Percentiles rank a stretch among this genome's conserved stretches.
Evolutionary conservation across 2,113 vertebrate genomes (phyloP).

Genomic region (Gila orcuttii): DNA sequence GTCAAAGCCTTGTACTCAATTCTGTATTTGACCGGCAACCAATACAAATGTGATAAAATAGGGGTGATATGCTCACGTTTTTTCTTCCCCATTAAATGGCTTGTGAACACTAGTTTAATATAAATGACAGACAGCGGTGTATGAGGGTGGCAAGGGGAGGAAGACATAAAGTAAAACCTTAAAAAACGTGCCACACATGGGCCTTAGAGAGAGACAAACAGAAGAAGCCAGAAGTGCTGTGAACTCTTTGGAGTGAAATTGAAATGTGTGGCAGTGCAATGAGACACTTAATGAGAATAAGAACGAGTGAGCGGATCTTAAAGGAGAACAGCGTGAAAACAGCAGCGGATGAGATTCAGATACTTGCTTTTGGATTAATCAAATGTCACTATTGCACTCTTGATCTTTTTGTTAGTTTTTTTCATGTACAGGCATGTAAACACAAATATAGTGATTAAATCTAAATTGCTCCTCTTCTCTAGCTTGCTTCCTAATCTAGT

Average conservation of each 20-base stretch:
- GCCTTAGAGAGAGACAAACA: constrained; percentile 34
- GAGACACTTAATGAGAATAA: constrained; percentile 51
- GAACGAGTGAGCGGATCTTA: constrained; percentile 49
- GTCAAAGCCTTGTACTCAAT: too few species aligned
- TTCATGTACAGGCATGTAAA: too few species aligned
- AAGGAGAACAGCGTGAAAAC: constrained; percentile 51
- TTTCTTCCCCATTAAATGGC: not conserved
- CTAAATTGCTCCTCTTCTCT: too few species aligned
- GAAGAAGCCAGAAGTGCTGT: constrained; percentile 41
- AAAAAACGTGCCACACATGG: not conserved
- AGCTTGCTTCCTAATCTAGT: too few species aligned
- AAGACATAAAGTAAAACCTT: not conserved
- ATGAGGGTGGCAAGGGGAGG: not conserved
- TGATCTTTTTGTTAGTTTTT: not conserved
- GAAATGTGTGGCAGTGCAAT: constrained; percentile 59
- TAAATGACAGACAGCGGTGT: not conserved
- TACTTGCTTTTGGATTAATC: not conserved
- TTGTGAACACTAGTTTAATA: not conserved
- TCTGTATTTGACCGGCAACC: too few species aligned
- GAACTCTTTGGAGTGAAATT: constrained; percentile 57
- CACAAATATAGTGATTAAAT: too few species aligned
- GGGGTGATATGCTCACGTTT: too few species aligned
- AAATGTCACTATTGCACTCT: not conserved
- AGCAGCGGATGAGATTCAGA: not conserved
- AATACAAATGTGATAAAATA: too few species aligned